Evolutionary conservation across 2,113 vertebrate species (phyloP), one percentile per base, ranked within the genome.

Genomic region (Malurus melanocephalus): DNA sequence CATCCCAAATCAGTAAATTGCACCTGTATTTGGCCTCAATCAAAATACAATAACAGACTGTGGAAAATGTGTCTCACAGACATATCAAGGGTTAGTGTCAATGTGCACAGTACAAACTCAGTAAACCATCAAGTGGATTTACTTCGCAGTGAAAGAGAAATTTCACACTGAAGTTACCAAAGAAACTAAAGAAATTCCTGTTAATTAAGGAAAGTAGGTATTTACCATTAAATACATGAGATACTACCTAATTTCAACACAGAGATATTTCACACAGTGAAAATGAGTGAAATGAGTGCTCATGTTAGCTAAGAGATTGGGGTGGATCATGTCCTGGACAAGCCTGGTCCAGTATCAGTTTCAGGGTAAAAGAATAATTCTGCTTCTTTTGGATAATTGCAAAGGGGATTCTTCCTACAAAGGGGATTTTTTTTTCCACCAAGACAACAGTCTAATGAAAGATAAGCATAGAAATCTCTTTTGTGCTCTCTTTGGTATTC

Each of bases 401-500:
- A 51, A 77, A 73, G 6, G 23, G 16, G 6, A 56, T 82, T 10
- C 12, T 59, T 51, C 22, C 35, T 32, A 38, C 5, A 26, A 51
- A 51, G 20, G 5, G 22, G 33, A 69, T 32, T 6, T 33, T 80
- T 80, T 16, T 16, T 57, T 16, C 16, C 32, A 45, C 30, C 35
- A 65, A 51, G 56, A 43, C 0, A 17, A 19, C 28, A 28, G 10
- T 13, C 32, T 59, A 45, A 30, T 0, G 0, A 55, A 73, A 80
- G 14, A 5, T 6, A 52, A 17, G 20, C 17, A 21, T 19, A 68
- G 48, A 89, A 87, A 27, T 62, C 2, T 67, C 8, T 72, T 2
- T 38, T 49, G 2, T 35, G 7, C 40, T 69, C 24, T 69, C 40
- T 40, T 74, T 27, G 18, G 3, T 52, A 51, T 38, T 85, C 45